Evolutionary conservation across 2,113 vertebrate species (phyloP), one percentile per base, ranked within the genome.

Genomic region (Malurus alboscapulatus): DNA sequence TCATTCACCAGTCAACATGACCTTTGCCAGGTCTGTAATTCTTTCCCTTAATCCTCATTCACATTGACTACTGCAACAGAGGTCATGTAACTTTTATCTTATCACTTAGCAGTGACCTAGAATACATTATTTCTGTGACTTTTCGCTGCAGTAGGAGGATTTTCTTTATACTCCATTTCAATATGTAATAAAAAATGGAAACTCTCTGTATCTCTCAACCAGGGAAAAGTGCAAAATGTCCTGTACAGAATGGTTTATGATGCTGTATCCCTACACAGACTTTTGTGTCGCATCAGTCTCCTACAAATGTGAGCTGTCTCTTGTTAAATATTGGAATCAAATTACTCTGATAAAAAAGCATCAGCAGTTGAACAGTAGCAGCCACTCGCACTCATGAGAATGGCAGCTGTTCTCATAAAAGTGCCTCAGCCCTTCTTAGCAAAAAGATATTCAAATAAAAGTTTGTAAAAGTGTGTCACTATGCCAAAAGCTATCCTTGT

Each of bases 341-440:
- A 47, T 93, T 88, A 50, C 82, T 87, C 51, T 94, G 82, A 71
- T 89, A 87, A 92, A 74, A 79, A 78, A 75, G n/a, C 16, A 53
- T 48, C 20, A 10, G 57, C 42, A 19, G 17, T 51, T 29, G 17
- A 92, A 79, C 76, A 34, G 92, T 88, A 97, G 84, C 72, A 90
- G 79, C 81, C 87, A 66, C 68, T 84, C 71, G n/a, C 22, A 26
- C 87, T 74, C 44, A 27, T 55, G 88, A 84, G 82, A 90, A 40
- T 71, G 76, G 74, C 78, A 84, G 62, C 84, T 90, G 47, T 36
- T 72, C 87, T 94, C 74, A 25, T 93, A 94, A 92, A 96, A 94
- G 77, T 67, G 50, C 53, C 75, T 77, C 65, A 59, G 82, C 75
- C 58, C 80, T 91, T 75, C 77, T 77, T 73, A 88, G 79, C 2